Percentiles rank a stretch among this genome's conserved stretches.
These are phyloP conservation scores for Drosophila baimaii DNA, from an alignment of 1,140 invertebrate genomes.

Conservation along the genomic window DNA sequence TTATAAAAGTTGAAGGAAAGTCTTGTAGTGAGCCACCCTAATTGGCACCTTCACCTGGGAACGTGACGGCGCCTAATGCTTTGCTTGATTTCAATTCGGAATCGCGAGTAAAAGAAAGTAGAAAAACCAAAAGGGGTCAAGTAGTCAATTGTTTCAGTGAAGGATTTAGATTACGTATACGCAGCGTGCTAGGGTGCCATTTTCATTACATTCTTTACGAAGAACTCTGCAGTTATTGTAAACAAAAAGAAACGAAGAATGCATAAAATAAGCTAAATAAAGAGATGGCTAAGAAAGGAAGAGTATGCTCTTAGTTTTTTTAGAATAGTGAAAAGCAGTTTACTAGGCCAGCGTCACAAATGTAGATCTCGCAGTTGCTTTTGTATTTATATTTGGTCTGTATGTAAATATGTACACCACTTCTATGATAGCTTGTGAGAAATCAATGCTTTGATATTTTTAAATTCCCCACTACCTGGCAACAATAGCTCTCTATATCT, in stretches of 20 bases:
- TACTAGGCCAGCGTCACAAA: background rate
- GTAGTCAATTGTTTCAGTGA: slow-evolving; percentile 31
- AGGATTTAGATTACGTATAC: slow-evolving; percentile 45
- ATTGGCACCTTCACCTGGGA: background rate
- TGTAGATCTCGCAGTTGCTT: background rate
- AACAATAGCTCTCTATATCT: slow-evolving; percentile 7
- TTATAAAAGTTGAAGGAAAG: no score
- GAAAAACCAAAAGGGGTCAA: slow-evolving; percentile 31
- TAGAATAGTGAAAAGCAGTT: background rate
- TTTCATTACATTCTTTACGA: slow-evolving; percentile 3
- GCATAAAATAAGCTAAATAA: background rate
- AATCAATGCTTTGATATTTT: slow-evolving; percentile 9
- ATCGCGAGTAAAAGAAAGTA: background rate
- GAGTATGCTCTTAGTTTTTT: background rate
- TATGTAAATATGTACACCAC: background rate
- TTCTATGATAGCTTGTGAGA: background rate
- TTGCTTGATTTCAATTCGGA: slow-evolving; percentile 14
- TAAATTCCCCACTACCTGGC: background rate
- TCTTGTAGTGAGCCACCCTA: slow-evolving; percentile 7
- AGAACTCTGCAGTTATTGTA: slow-evolving; percentile 3
- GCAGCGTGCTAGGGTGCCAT: slow-evolving; percentile 20
- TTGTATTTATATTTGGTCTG: background rate
- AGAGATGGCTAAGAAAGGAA: background rate
- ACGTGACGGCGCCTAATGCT: slow-evolving; percentile 6
- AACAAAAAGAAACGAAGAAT: slow-evolving; percentile 26